phyloP scores from a whole-genome alignment of 2,113 vertebrate species.

The Callaeas wilsoni region DNA sequence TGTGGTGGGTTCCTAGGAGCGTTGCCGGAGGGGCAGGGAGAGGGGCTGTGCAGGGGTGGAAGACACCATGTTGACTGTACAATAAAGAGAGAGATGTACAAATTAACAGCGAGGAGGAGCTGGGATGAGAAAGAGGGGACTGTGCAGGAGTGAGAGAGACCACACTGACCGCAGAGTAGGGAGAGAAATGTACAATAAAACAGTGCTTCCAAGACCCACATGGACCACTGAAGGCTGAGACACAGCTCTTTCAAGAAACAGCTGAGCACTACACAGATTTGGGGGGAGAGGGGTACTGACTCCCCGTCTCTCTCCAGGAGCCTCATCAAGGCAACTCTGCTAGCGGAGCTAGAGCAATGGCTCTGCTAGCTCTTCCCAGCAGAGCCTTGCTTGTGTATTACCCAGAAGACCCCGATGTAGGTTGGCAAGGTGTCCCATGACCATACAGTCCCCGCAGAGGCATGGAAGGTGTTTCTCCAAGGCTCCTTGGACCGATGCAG shows the following conservation, averaged over 20 bases:
- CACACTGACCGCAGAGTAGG: conserved; percentile 68
- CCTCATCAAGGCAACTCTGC: conserved; percentile 60
- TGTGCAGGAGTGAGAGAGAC: conserved; percentile 70
- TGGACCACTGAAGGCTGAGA: conserved; percentile 65
- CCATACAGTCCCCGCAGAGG: conserved; percentile 69
- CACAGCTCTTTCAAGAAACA: conserved; percentile 60
- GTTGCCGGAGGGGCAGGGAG: conserved; percentile 55
- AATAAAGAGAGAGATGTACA: conserved; percentile 65
- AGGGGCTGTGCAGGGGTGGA: conserved; percentile 65
- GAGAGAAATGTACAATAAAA: conserved; percentile 72
- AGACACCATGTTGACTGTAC: conserved; percentile 70
- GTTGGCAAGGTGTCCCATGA: conserved; percentile 66
- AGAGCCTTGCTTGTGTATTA: conserved; percentile 64
- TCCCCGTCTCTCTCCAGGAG: conserved; percentile 35
- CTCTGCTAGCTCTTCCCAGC: conserved; percentile 62
- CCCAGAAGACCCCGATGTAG: conserved; percentile 61
- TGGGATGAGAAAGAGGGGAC: conserved; percentile 71
- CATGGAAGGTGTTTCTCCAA: conserved; percentile 67
- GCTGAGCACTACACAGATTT: conserved; percentile 63
- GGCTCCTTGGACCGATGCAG: conserved; percentile 67
- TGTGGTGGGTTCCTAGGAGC: conserved; percentile 33
- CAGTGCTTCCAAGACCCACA: conserved; percentile 70
- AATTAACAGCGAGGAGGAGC: conserved; percentile 65
- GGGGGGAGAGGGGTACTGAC: conserved; percentile 27
- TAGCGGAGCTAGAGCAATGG: conserved; percentile 58